Evolutionary conservation across 2,113 vertebrate genomes (phyloP), one percentile per base, ranked within the genome.

Genomic region (Lota lota): DNA sequence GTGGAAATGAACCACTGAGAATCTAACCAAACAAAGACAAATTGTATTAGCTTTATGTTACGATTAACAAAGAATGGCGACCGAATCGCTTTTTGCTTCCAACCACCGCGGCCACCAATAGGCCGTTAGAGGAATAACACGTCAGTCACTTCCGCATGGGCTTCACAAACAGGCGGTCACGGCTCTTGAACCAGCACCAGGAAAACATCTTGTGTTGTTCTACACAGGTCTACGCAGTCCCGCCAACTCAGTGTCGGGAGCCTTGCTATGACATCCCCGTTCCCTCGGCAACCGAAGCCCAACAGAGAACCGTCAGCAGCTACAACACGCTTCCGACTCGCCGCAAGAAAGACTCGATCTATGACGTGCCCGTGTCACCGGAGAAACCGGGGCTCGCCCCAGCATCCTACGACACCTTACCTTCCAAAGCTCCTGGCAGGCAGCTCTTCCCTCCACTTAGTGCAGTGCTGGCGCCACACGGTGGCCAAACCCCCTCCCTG

Each of bases 331-430:
- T 95, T 21, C 93, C 94, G 11, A 92, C 53, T 19, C 91, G 88
- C n/a, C 79, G 61, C 1, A 95, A 94, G 36, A 86, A 91, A 2
- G 94, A 93, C 12, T 95, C 95, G 95, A 92, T 94, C 78, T 96
- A 97, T 4, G 94, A 96, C 51, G 88, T 93, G 0, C 95, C 95
- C 0, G 77, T 86, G 1, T 81, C 90, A 56, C 85, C 88, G 0
- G 90, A 94, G 64, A 92, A 76, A 63, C 75, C 20, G n/a, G 61
- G 1, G 21, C 68, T 22, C 36, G 50, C 10, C 16, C 51, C 36
- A 68, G 28, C 47, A 18, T 65, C 28, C 59, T 69, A 40, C 60
- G 79, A 79, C 63, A 83, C 69, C 14, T 20, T 83, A 69, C 74
- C 84, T 16, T 6, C 67, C 59, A 87, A 77, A 78, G n/a, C 53